phyloP scores from a whole-genome alignment of 2,888 invertebrate species.

The Hemithea aestivaria region DNA sequence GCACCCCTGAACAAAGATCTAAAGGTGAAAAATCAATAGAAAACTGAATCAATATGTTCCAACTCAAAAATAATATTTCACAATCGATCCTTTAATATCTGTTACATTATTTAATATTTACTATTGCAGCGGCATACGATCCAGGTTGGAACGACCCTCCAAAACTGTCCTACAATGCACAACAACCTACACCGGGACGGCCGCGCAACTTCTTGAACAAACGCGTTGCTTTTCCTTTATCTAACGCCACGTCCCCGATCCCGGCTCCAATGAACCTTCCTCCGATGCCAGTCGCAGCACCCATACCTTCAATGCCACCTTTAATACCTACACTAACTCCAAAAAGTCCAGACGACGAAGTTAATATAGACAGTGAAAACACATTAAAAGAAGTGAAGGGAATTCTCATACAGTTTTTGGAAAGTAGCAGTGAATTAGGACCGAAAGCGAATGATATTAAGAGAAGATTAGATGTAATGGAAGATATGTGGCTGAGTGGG shows the following conservation, averaged over 20 bases:
- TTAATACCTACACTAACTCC: constrained; percentile 16
- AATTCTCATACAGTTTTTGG: constrained; percentile 51
- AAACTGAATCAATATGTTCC: not conserved
- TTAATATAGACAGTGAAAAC: constrained; percentile 48
- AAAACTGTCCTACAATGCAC: constrained; percentile 65
- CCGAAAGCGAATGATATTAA: constrained; percentile 72
- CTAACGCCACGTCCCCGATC: constrained; percentile 39
- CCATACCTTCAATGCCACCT: constrained; percentile 32
- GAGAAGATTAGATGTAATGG: constrained; percentile 75
- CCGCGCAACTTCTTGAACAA: constrained; percentile 74
- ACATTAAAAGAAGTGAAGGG: constrained; percentile 52
- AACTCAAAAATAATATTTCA: too few species aligned
- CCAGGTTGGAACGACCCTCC: constrained; percentile 81
- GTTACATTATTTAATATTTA: not conserved
- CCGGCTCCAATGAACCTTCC: constrained; percentile 43
- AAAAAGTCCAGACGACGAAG: constrained; percentile 23
- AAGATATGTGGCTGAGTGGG: constrained; percentile 77
- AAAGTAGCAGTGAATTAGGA: constrained; percentile 58
- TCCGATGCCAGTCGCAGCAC: constrained; percentile 37
- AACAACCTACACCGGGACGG: constrained; percentile 56
- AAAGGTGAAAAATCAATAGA: not conserved
- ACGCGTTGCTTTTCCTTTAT: constrained; percentile 73
- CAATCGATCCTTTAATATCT: too few species aligned
- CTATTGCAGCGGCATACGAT: constrained; percentile 59
- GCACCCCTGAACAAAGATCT: too few species aligned